Base-by-base conservation (phyloP, 2,888 invertebrate species). In the Tribolium freemani region DNA sequence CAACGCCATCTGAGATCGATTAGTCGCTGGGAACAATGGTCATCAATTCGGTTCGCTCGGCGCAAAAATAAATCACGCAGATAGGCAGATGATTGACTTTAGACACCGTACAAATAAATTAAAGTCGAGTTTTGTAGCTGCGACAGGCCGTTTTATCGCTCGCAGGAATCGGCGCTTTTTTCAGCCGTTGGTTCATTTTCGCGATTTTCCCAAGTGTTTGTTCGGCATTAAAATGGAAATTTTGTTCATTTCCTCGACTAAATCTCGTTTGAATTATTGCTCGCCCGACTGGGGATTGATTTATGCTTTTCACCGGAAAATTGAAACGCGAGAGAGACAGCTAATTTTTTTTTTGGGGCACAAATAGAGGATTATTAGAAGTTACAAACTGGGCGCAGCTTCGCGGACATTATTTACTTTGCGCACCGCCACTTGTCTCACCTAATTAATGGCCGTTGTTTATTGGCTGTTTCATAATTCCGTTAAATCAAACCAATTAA, bases 181-280 rank as follows among this genome's bases (percentile, higher is more conserved):
- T 44, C 20, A 48, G 48, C 11, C 13, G 16, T 11, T 48, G 10
- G 1, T 72, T 64, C 79, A 78, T 81, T 81, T 80, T 80, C 78
- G 77, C 78, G 78, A 78, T 80, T 81, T 81, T 80, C 81, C 77
- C 80, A 78, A 77, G 79, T 79, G 82, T 81, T 80, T 80, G 79
- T 81, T 78, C 76, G 79, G 80, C 77, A 82, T 82, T 80, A 81
- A 82, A 81, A 82, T 82, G 82, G 77, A 81, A 81, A 82, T 82
- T 81, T 79, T 75, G 73, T 80, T 81, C 82, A 82, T 82, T 82
- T 82, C 81, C 81, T 80, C 71, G 77, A 78, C 78, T 80, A 80
- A 79, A 81, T 81, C 79, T 72, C 54, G 69, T 73, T 75, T 79
- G 79, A 81, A 80, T 80, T 80, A 81, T 80, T 73, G 78, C 76